Conservation (phyloP, 2,888 invertebrate species). For the Merodon equestris region DNA sequence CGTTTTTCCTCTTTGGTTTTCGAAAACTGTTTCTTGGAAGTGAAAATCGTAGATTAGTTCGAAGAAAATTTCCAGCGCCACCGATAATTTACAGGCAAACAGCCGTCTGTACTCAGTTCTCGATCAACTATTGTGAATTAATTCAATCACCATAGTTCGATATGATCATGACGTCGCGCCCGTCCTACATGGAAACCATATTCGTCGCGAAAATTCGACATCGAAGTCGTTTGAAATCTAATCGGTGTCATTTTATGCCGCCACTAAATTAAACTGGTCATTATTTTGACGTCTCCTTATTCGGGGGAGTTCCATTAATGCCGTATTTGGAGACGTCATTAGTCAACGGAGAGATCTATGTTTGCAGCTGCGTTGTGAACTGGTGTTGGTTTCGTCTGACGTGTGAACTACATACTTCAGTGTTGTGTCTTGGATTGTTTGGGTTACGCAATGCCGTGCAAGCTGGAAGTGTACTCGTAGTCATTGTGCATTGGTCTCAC, state of each 20-base stretch:
- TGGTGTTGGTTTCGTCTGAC: background rate
- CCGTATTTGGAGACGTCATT: conserved; percentile 34
- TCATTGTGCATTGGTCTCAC: background rate
- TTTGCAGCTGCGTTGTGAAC: background rate
- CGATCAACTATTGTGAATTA: too few species aligned
- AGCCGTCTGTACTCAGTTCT: too few species aligned
- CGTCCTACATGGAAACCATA: conserved; percentile 5
- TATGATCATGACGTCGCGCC: too few species aligned
- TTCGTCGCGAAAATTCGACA: conserved; percentile 5
- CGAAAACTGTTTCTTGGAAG: too few species aligned
- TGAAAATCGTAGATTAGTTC: too few species aligned
- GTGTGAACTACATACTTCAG: conserved; percentile 4
- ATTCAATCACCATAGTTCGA: too few species aligned
- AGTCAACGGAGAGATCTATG: conserved; percentile 13
- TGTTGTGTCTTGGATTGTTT: too few species aligned
- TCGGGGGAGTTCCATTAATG: background rate
- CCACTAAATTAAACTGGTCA: conserved; percentile 24
- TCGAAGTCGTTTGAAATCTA: conserved; percentile 8
- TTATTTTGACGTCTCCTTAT: conserved; percentile 11
- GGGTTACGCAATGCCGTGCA: conserved; percentile 2
- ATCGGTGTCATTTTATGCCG: conserved; percentile 25
- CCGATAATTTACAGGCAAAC: too few species aligned
- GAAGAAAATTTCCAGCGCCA: too few species aligned
- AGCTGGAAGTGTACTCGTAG: background rate
- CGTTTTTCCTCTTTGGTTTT: too few species aligned